phyloP scores from a whole-genome alignment of 2,113 vertebrate genomes.

The Planiliza haematocheilus region DNA sequence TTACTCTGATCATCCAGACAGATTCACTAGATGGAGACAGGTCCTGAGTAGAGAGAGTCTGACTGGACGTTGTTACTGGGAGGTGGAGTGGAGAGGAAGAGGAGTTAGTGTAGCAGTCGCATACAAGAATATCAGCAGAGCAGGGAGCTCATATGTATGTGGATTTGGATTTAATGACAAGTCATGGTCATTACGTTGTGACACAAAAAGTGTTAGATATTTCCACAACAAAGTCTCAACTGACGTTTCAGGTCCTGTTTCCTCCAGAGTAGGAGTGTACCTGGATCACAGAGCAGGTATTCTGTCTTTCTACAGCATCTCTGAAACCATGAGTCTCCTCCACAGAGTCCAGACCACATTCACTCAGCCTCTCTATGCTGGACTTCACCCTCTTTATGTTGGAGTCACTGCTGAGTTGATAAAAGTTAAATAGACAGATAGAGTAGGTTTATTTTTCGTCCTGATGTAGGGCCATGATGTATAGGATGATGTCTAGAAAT shows the following conservation, averaged over 20 bases:
- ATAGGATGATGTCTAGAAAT: too few relatives aligned
- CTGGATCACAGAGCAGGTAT: too few relatives aligned
- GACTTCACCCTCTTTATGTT: too few relatives aligned
- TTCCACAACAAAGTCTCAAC: rapidly evolving
- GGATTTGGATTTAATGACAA: conserved; percentile 20
- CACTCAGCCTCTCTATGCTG: too few relatives aligned
- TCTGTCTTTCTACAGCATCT: too few relatives aligned
- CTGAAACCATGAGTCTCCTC: too few relatives aligned
- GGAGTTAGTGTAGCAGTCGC: neutral
- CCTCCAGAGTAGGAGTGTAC: too few relatives aligned
- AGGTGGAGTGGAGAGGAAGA: neutral
- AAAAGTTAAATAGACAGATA: too few relatives aligned
- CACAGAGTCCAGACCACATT: too few relatives aligned
- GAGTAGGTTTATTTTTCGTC: too few relatives aligned
- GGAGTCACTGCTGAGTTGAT: too few relatives aligned
- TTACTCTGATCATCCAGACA: neutral
- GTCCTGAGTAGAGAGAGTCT: neutral
- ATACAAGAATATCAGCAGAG: neutral
- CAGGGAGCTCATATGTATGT: neutral
- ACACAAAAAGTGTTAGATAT: neutral
- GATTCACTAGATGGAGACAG: neutral
- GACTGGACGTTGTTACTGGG: neutral
- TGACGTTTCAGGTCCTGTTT: neutral
- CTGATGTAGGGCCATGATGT: too few relatives aligned
- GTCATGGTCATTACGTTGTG: neutral